Conservation (phyloP, 2,888 invertebrate species). For the Steinernema carpocapsae region DNA sequence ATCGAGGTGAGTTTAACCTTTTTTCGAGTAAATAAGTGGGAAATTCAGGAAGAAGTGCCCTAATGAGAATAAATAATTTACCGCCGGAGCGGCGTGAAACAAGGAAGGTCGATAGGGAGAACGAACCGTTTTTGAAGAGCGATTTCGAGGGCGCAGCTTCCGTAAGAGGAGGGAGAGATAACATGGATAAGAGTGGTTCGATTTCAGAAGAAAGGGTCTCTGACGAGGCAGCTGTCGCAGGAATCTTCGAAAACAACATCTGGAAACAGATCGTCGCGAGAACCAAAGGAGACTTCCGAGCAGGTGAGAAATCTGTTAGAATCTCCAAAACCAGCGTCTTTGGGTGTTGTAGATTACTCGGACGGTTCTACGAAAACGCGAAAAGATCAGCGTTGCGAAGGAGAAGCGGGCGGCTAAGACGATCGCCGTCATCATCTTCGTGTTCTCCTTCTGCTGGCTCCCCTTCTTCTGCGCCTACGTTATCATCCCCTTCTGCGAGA, state of each 20-base stretch:
- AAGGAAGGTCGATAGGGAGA: conserved; percentile 27
- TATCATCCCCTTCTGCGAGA: conserved; percentile 68
- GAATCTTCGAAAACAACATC: conserved; percentile 26
- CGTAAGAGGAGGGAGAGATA: background rate
- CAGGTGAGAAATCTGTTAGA: conserved; percentile 14
- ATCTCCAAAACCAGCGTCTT: too few species aligned
- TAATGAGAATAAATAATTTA: conserved; percentile 62
- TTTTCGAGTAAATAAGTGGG: conserved; percentile 34
- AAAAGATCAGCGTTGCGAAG: conserved; percentile 69
- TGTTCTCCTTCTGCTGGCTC: conserved; percentile 69
- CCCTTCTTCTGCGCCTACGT: conserved; percentile 69
- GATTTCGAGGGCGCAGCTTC: background rate
- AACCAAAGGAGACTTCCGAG: conserved; percentile 8
- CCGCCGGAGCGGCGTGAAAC: conserved; percentile 47
- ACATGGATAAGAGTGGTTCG: background rate
- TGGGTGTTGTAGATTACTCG: conserved; percentile 60
- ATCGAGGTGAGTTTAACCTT: conserved; percentile 53
- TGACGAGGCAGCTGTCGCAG: conserved; percentile 9
- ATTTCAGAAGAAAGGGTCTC: background rate
- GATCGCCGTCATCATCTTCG: conserved; percentile 70
- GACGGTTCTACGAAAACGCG: conserved; percentile 62
- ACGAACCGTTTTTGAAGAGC: conserved; percentile 25
- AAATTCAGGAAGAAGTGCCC: conserved; percentile 58
- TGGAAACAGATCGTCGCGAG: conserved; percentile 5
- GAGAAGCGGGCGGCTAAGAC: conserved; percentile 70